Conservation (phyloP, 1,140 invertebrate species). For the Subanguina moxae region DNA sequence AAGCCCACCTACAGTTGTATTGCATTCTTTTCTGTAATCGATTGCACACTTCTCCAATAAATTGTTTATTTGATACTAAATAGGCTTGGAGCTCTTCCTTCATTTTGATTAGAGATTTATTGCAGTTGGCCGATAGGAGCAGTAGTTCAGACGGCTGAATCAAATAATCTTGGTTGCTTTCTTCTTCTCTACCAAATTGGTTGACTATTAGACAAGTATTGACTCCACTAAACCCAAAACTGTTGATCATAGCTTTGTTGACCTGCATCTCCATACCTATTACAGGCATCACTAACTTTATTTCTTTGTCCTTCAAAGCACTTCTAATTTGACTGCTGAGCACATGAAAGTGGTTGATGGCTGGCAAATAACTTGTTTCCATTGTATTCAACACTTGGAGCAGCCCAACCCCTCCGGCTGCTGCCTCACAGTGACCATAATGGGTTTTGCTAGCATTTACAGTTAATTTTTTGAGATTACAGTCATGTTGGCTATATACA, state of each 20-base stretch:
- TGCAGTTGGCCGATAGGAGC: slow-evolving; percentile 37
- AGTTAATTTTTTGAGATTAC: slow-evolving; percentile 26
- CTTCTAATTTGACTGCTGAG: slow-evolving; percentile 34
- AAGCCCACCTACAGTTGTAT: too few species aligned
- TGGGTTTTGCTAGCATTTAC: slow-evolving; percentile 25
- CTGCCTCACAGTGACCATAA: slow-evolving; percentile 46
- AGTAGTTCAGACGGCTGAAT: slow-evolving; percentile 26
- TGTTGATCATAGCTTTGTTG: slow-evolving; percentile 36
- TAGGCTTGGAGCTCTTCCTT: background rate
- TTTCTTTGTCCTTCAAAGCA: background rate
- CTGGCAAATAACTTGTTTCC: slow-evolving; percentile 14
- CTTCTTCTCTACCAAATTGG: background rate
- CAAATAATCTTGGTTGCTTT: slow-evolving; percentile 4
- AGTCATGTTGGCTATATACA: too few species aligned
- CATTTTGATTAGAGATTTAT: slow-evolving; percentile 15
- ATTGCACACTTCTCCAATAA: background rate
- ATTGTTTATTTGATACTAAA: background rate
- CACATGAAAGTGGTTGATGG: slow-evolving; percentile 38
- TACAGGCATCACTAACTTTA: slow-evolving; percentile 21
- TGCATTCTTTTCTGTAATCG: background rate
- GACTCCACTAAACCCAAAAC: slow-evolving; percentile 53
- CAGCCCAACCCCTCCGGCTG: slow-evolving; percentile 38
- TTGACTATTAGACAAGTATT: background rate
- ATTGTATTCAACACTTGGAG: slow-evolving; percentile 27
- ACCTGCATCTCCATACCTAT: slow-evolving; percentile 27